Conservation (phyloP, 2,888 invertebrate genomes). For the Pilophorus perplexus region DNA sequence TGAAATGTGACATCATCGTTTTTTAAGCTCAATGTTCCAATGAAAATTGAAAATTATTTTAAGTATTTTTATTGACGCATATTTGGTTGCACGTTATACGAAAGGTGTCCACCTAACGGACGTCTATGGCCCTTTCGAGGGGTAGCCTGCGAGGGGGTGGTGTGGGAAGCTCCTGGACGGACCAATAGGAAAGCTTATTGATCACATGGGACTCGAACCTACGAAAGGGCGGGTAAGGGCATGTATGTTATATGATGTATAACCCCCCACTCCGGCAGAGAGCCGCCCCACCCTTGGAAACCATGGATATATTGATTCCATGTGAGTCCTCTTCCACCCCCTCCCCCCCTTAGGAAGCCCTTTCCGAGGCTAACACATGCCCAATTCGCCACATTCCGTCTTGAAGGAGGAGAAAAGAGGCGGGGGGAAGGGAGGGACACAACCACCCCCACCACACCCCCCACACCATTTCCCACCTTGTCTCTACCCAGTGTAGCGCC, state of each 20-base stretch:
- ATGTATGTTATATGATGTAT: conserved; percentile 49
- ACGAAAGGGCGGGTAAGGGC: conserved; percentile 32
- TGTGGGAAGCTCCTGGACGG: conserved; percentile 42
- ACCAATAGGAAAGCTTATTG: conserved; percentile 48
- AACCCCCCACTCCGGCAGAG: conserved; percentile 42
- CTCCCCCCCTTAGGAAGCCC: neutral
- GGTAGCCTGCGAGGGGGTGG: neutral
- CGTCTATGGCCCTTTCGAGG: too few relatives aligned
- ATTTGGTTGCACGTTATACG: too few relatives aligned
- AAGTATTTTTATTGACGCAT: too few relatives aligned
- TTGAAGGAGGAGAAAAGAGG: neutral
- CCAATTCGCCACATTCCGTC: conserved; percentile 34
- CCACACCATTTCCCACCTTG: conserved; percentile 6
- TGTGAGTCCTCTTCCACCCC: conserved; percentile 23
- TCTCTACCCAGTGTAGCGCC: conserved; percentile 21
- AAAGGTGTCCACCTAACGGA: too few relatives aligned
- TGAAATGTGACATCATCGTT: too few relatives aligned
- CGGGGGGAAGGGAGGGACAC: neutral
- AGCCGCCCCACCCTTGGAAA: conserved; percentile 45
- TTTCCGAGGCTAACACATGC: conserved; percentile 32
- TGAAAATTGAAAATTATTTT: too few relatives aligned
- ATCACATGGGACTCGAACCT: conserved; percentile 42
- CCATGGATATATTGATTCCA: conserved; percentile 48
- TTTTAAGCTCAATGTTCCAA: too few relatives aligned
- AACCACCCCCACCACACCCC: neutral